phyloP scores from a whole-genome alignment of 2,113 vertebrate genomes.

The Chlorocebus sabaeus region DNA sequence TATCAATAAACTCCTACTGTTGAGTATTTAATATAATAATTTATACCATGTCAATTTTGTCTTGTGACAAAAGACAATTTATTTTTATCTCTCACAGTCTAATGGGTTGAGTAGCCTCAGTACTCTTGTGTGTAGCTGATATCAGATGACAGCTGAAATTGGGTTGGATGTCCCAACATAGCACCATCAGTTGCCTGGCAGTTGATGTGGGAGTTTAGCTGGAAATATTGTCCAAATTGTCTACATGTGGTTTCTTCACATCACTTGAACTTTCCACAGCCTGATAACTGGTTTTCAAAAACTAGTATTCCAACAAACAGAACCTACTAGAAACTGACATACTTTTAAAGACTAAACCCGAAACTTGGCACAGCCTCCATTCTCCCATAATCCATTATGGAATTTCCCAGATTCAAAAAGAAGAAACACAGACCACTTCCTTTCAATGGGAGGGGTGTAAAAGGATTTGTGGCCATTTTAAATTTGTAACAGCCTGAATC shows the following conservation, averaged over 20 bases:
- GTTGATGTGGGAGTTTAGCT: background rate
- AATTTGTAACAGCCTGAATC: background rate
- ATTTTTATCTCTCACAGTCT: background rate
- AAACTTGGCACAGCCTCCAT: background rate
- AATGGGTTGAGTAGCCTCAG: background rate
- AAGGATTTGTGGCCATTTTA: background rate
- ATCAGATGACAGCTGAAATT: background rate
- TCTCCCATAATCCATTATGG: background rate
- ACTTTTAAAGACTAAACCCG: background rate
- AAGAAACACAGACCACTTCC: background rate
- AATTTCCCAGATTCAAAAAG: background rate
- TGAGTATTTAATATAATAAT: background rate
- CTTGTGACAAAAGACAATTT: background rate
- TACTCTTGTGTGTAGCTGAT: background rate
- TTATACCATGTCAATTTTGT: background rate
- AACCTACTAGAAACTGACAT: background rate
- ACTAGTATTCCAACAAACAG: background rate
- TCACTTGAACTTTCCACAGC: background rate
- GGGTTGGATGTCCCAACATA: background rate
- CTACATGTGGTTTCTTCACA: background rate
- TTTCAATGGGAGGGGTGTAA: background rate
- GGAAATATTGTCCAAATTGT: too few species aligned
- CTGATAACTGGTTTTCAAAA: background rate
- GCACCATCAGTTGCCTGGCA: background rate
- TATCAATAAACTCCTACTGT: background rate